These are phyloP conservation scores for Eumerus sabulonum DNA, from an alignment of 2,888 invertebrate species.

Conservation along the genomic window DNA sequence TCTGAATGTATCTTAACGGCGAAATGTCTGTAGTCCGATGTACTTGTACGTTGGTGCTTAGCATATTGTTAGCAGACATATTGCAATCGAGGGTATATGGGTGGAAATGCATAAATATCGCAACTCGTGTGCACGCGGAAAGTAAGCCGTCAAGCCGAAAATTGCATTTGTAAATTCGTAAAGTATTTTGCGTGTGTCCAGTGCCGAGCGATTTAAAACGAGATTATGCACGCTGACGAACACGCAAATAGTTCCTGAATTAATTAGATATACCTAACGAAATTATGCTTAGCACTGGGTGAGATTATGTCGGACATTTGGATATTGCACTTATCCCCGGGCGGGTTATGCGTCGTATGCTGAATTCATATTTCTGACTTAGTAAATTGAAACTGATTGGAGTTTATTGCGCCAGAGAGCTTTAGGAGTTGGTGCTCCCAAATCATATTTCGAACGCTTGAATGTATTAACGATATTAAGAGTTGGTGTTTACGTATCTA, in stretches of 20 bases:
- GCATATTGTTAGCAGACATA: slow-evolving; percentile 40
- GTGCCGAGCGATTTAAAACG: slow-evolving; percentile 58
- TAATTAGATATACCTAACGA: slow-evolving; percentile 56
- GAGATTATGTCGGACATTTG: slow-evolving; percentile 32
- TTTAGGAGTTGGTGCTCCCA: no score
- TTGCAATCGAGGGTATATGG: slow-evolving; percentile 40
- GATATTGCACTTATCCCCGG: no score
- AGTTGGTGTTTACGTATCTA: no score
- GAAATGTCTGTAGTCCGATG: no score
- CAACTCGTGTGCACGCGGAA: slow-evolving; percentile 24
- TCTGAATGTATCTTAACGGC: no score
- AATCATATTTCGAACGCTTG: no score
- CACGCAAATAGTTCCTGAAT: slow-evolving; percentile 56
- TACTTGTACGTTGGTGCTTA: slow-evolving; percentile 14
- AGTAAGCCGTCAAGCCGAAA: slow-evolving; percentile 57
- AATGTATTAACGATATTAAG: no score
- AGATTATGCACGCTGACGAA: slow-evolving; percentile 51
- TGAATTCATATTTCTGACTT: no score
- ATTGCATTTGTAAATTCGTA: slow-evolving; percentile 67
- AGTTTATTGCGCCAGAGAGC: no score
- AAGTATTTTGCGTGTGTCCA: slow-evolving; percentile 47
- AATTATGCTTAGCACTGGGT: slow-evolving; percentile 37
- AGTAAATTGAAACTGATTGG: no score
- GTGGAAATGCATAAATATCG: slow-evolving; percentile 40
- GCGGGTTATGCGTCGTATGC: no score